Evolutionary conservation across 2,113 vertebrate species (phyloP), one percentile per base, ranked within the genome.

Genomic region (Hydropotes inermis): DNA sequence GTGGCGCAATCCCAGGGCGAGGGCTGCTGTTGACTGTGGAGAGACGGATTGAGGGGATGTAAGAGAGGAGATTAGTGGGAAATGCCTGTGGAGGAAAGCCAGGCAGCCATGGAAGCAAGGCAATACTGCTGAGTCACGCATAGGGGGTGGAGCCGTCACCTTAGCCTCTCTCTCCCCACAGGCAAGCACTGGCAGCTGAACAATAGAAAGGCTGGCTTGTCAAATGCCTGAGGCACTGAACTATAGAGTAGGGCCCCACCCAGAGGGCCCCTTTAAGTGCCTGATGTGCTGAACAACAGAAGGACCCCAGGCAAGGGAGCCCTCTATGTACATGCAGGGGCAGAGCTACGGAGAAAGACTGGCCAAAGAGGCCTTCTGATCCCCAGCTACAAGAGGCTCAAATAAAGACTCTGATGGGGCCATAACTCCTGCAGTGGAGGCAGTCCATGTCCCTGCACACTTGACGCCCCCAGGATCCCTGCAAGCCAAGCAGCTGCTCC

Each of bases 41-140:
- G 64, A 6, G n/a, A 70, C 0, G 1, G 64, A n/a, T 21, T 19
- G 54, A 70, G 4, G 3, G 64, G n/a, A 70, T 36, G 4, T 70
- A 36, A 70, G 9, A 70, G 17, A 70, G 64, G 9, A 21, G 10
- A 70, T 9, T 70, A 23, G 64, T 70, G 19, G n/a, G 9, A 70
- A 70, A 23, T 23, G 64, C 64, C 64, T 36, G 64, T 23, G n/a
- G 64, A 70, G 64, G 64, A 70, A 70, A 70, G n/a, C 9, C n/a
- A 70, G 64, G 64, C 64, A 70, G 19, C n/a, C n/a, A 12, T 21
- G n/a, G 19, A 70, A 70, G 64, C n/a, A 36, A 70, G n/a, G n/a
- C 0, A 9, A 19, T 70, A 70, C 17, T 70, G 17, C 64, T 70
- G n/a, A 70, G 19, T 36, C 64, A 70, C 23, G 64, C 4, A 2